Evolutionary conservation across 2,888 invertebrate species (phyloP), one percentile per base, ranked within the genome.

Genomic region (Plagiodera versicolora): DNA sequence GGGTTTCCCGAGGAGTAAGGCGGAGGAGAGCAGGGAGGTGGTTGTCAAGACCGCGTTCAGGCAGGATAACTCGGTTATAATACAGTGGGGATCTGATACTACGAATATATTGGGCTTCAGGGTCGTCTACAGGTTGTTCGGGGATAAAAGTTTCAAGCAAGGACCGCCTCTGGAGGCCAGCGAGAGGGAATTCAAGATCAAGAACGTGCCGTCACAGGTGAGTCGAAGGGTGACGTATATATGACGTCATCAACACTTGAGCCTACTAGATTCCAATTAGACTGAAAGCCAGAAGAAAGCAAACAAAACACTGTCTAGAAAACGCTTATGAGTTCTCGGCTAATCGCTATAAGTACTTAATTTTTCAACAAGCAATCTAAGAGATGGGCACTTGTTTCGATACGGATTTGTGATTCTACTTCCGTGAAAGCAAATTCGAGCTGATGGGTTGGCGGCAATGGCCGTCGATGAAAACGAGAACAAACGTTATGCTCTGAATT

Each of bases 81-180:
- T 95, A 67, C 92, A 94, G 75, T 95, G 95, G 95, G 93, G 93
- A 74, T 93, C 93, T 1, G 90, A 93, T 73, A 91, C 91, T 10
- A 88, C 90, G 0, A 93, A 92, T 75, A 91, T 92, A 72, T 84
- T 94, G n/a, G 94, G 94, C 53, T 95, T 94, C 77, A 85, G 93
- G 61, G 94, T 95, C 10, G 91, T 94, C 18, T 95, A 95, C 78
- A 83, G 95, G 57, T 82, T 95, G 45, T 95, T 95, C 74, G 95
- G 95, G 3, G 94, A 94, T 73, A 90, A 91, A 75, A 90, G 86
- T 70, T 95, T 95, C 81, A 94, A 94, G 73, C 92, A 93, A 78
- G 94, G 94, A 4, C 94, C 94, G 14, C 93, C 94, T 1, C 80
- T 95, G 60, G 94, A 94, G 80, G 89, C 93, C 17, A 92, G 92